phyloP scores from a whole-genome alignment of 2,113 vertebrate genomes.

The Phaetusa simplex region DNA sequence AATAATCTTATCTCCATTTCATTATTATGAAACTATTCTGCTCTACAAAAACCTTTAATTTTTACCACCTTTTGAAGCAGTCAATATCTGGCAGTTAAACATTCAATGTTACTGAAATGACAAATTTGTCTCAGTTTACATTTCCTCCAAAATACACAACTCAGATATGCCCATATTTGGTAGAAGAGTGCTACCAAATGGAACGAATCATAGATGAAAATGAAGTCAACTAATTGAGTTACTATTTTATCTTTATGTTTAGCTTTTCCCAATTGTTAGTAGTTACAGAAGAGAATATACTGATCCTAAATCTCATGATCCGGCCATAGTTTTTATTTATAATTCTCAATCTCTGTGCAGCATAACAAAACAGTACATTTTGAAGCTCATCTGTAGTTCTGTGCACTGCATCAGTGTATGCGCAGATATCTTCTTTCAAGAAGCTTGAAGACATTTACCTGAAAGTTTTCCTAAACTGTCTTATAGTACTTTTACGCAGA shows the following conservation, averaged over 20 bases:
- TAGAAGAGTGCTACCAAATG: neutral
- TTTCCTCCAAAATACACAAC: neutral
- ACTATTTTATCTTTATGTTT: neutral
- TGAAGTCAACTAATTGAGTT: conserved; percentile 10
- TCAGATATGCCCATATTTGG: neutral
- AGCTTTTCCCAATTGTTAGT: neutral
- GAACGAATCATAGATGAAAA: conserved; percentile 39
- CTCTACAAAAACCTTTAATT: neutral
- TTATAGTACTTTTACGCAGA: neutral
- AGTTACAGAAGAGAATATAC: neutral
- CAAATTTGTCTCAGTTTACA: neutral
- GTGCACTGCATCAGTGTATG: neutral
- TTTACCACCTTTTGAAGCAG: neutral
- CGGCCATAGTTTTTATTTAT: neutral
- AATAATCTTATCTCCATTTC: neutral
- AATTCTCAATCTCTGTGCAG: neutral
- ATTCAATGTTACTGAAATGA: neutral
- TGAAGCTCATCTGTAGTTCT: neutral
- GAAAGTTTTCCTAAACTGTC: neutral
- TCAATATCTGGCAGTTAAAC: neutral
- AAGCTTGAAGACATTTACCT: neutral
- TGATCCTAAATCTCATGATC: neutral
- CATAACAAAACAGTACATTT: neutral
- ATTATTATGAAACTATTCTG: neutral
- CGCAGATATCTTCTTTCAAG: neutral